Conservation (phyloP, 2,888 invertebrate species). For the Oeneis ivallda region DNA sequence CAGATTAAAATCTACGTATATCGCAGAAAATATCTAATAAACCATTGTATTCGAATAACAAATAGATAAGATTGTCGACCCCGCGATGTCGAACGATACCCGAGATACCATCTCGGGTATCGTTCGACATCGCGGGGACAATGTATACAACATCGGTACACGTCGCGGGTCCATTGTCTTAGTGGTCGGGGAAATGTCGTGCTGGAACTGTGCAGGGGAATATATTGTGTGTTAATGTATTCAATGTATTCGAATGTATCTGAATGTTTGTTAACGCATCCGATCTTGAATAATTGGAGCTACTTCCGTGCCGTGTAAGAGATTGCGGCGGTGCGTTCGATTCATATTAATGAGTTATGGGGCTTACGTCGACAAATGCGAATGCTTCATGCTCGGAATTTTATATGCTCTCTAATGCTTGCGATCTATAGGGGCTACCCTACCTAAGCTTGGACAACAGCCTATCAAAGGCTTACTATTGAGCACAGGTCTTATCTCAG, state of each 20-base stretch:
- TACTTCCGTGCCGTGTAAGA: conserved; percentile 22
- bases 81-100: too few relatives aligned
- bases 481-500: too few relatives aligned
- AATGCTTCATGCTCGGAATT: conserved; percentile 4
- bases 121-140: conserved; percentile 32
- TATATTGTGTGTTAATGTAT: conserved; percentile 30
- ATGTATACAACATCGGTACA: conserved; percentile 26
- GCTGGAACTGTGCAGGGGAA: conserved; percentile 17
- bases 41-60: conserved; percentile 37
- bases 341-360: conserved; percentile 27
- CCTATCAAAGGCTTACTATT: too few relatives aligned
- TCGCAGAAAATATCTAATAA: conserved; percentile 31
- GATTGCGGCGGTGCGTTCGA: conserved; percentile 17
- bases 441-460: too few relatives aligned
- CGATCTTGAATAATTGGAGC: conserved; percentile 27
- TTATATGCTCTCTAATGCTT: neutral
- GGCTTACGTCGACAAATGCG: conserved; percentile 20
- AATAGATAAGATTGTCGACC: conserved; percentile 37
- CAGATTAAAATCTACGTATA: conserved; percentile 22
- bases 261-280: conserved; percentile 29
- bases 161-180: conserved; percentile 36
- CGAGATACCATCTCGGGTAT: conserved; percentile 24
- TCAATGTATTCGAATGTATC: conserved; percentile 27
- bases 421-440: too few relatives aligned
- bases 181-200: conserved; percentile 35